A percentile compares a stretch with the other conserved stretches of the same genome.
Evolutionary conservation across 2,888 invertebrate genomes (phyloP).

Genomic region (Pristionchus exspectatus): DNA sequence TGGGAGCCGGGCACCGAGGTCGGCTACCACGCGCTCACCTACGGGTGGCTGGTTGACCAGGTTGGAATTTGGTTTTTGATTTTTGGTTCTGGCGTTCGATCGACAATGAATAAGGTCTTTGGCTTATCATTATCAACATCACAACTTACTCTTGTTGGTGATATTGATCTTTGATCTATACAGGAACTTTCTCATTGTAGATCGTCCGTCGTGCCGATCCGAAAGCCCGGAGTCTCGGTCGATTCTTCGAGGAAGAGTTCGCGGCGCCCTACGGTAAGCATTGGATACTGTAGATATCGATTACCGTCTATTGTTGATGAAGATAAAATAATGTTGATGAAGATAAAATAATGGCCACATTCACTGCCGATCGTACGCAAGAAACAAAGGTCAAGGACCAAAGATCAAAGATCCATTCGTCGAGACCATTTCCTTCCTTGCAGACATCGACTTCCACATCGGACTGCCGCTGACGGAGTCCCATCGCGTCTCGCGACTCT

Average conservation of each 20-base stretch:
- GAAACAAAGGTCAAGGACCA: too few relatives aligned
- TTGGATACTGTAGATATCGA: background rate
- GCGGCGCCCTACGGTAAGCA: slow-evolving; percentile 62
- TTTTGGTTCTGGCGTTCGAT: background rate
- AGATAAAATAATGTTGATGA: background rate
- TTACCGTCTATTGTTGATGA: too few relatives aligned
- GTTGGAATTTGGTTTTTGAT: slow-evolving; percentile 59
- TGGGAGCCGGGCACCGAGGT: slow-evolving; percentile 74
- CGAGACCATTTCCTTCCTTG: slow-evolving; percentile 32
- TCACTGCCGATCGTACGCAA: too few relatives aligned
- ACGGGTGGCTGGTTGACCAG: slow-evolving; percentile 80
- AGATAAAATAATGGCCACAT: too few relatives aligned
- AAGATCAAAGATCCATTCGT: too few relatives aligned
- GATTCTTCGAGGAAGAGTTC: slow-evolving; percentile 75
- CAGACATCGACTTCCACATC: slow-evolving; percentile 70
- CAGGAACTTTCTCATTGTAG: slow-evolving; percentile 59
- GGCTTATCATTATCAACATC: background rate
- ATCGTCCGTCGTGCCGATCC: slow-evolving; percentile 60
- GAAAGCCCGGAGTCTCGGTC: slow-evolving; percentile 73
- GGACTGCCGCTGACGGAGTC: slow-evolving; percentile 65
- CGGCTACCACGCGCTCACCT: slow-evolving; percentile 80
- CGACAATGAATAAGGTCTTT: too few relatives aligned
- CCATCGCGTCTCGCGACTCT: slow-evolving; percentile 68
- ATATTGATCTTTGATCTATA: background rate
- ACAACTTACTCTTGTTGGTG: background rate